These are phyloP conservation scores for Sinohyriopsis cumingii DNA, from an alignment of 2,888 invertebrate genomes.

Conservation along the genomic window DNA sequence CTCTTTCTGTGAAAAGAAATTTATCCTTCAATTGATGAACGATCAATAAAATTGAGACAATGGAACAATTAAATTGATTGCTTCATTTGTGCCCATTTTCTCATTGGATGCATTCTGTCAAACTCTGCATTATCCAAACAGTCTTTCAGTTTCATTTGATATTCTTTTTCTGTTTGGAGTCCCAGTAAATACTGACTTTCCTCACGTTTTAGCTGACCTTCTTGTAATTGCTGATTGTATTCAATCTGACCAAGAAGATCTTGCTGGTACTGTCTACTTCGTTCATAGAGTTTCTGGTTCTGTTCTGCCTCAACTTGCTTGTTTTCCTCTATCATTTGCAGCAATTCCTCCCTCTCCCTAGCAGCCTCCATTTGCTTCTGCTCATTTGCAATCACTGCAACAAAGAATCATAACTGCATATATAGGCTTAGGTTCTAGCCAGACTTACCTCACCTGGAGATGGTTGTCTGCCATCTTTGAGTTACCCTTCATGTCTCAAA, in stretches of 20 bases:
- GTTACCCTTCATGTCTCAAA: too few relatives aligned
- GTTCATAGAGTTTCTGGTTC: slow-evolving; percentile 39
- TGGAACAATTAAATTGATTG: too few relatives aligned
- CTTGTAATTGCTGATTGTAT: slow-evolving; percentile 56
- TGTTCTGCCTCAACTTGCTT: slow-evolving; percentile 59
- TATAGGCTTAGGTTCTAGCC: neutral
- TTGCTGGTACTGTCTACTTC: slow-evolving; percentile 57
- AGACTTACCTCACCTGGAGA: too few relatives aligned
- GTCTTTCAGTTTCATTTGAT: slow-evolving; percentile 59
- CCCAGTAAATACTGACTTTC: slow-evolving; percentile 53
- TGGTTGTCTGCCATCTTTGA: too few relatives aligned
- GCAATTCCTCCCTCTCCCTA: slow-evolving; percentile 55
- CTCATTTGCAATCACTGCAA: slow-evolving; percentile 61
- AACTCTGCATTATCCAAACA: slow-evolving; percentile 60
- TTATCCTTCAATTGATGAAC: too few relatives aligned
- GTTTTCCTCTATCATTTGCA: slow-evolving; percentile 62
- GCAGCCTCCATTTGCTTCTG: slow-evolving; percentile 52
- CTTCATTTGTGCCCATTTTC: slow-evolving; percentile 16
- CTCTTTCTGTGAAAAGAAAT: too few relatives aligned
- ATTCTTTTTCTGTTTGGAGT: slow-evolving; percentile 59
- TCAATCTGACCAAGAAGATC: slow-evolving; percentile 67
- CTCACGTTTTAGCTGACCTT: slow-evolving; percentile 56
- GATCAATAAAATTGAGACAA: too few relatives aligned
- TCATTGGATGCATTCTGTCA: slow-evolving; percentile 67
- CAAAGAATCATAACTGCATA: neutral